phyloP scores from a whole-genome alignment of 2,113 vertebrate species.

The Perccottus glenii region DNA sequence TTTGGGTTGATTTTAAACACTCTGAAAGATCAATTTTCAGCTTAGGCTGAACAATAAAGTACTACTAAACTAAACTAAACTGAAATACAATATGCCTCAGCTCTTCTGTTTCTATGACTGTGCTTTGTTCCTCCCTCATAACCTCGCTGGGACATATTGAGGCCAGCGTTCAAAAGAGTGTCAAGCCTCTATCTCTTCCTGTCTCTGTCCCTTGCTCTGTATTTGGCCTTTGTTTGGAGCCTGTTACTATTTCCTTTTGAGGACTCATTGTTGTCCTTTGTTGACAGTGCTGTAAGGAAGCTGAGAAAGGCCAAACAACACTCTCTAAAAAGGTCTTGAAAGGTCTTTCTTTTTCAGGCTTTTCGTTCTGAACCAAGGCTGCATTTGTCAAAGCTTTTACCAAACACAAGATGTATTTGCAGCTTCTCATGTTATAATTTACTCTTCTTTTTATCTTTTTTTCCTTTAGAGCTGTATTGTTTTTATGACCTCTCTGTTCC shows the following conservation, averaged over 20 bases:
- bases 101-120: neutral
- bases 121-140: slow-evolving; percentile 4
- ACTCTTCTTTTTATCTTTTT: too few species aligned
- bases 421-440: too few species aligned
- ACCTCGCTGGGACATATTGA: slow-evolving; percentile 58
- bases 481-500: too few species aligned
- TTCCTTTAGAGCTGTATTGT: too few species aligned
- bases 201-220: slow-evolving; percentile 6
- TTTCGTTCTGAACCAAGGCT: slow-evolving; percentile 13
- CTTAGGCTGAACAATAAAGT: too few species aligned
- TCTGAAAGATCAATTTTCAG: too few species aligned
- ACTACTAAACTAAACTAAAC: neutral
- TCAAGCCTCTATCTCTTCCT: slow-evolving; percentile 13
- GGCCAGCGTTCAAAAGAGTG: slow-evolving; percentile 46
- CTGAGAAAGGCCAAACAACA: slow-evolving; percentile 36
- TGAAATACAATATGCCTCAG: neutral
- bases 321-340: slow-evolving; percentile 23
- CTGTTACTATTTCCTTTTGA: neutral
- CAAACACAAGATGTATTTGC: slow-evolving; percentile 22
- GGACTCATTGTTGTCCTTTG: slow-evolving; percentile 23
- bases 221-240: neutral
- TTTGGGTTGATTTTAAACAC: too few species aligned
- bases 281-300: slow-evolving; percentile 29
- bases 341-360: slow-evolving; percentile 17
- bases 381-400: neutral